These are phyloP conservation scores for Lypha dubia DNA, from an alignment of 2,888 invertebrate species.

Conservation along the genomic window DNA sequence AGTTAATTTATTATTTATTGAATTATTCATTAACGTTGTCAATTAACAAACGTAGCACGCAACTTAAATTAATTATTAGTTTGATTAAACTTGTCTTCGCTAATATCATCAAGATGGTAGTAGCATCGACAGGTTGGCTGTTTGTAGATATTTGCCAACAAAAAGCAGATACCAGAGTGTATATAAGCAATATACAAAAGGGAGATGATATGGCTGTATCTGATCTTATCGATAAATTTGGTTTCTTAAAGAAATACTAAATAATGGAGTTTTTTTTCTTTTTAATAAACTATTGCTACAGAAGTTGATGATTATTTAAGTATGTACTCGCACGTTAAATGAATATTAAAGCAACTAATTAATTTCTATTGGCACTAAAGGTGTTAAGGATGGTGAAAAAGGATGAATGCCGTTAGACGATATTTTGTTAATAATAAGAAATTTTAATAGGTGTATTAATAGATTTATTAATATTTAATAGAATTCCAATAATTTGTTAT, in stretches of 20 bases:
- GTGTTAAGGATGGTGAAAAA: constrained; percentile 1
- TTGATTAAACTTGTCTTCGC: constrained; percentile 80
- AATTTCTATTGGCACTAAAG: not conserved
- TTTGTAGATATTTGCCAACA: constrained; percentile 1
- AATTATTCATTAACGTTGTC: constrained; percentile 80
- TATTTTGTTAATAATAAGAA: too few relatives aligned
- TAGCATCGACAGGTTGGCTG: not conserved
- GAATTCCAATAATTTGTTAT: too few relatives aligned
- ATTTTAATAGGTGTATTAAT: too few relatives aligned
- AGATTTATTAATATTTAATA: too few relatives aligned
- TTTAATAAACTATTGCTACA: not conserved
- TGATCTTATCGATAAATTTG: not conserved
- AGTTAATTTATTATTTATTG: constrained; percentile 76
- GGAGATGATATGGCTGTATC: not conserved
- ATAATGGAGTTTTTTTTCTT: not conserved
- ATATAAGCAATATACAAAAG: too few relatives aligned
- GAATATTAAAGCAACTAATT: constrained; percentile 36
- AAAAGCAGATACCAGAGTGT: too few relatives aligned
- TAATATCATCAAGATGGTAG: constrained; percentile 18
- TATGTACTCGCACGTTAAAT: constrained; percentile 34
- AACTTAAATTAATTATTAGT: constrained; percentile 83
- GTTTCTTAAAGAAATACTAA: not conserved
- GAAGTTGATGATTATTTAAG: constrained; percentile 37
- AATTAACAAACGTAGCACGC: constrained; percentile 79
- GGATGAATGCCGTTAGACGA: not conserved